phyloP scores from a whole-genome alignment of 2,888 invertebrate genomes.

The Melanostoma scalare region DNA sequence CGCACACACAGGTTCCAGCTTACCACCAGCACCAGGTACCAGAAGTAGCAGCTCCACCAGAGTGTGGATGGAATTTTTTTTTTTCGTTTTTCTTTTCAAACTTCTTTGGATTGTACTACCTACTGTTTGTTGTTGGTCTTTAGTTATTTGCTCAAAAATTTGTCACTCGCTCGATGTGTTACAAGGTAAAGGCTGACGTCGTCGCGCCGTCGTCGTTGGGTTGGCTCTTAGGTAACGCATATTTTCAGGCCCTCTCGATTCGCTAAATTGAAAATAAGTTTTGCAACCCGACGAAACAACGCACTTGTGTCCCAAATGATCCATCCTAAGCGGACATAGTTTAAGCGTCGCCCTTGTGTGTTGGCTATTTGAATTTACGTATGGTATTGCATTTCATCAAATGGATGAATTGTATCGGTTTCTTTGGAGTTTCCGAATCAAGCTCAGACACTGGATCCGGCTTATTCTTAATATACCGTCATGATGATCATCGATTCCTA shows the following conservation, averaged over 20 bases:
- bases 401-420: conserved; percentile 31
- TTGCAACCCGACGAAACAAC: conserved; percentile 49
- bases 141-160: conserved; percentile 47
- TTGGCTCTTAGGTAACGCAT: conserved; percentile 59
- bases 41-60: conserved; percentile 36
- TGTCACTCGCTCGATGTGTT: conserved; percentile 58
- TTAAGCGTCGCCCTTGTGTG: conserved; percentile 7
- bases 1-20: conserved; percentile 47
- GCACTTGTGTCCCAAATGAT: conserved; percentile 38
- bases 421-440: conserved; percentile 31
- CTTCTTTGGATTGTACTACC: conserved; percentile 24
- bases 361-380: conserved; percentile 1
- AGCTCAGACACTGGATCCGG: conserved; percentile 46
- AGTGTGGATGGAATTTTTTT: conserved; percentile 53
- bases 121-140: conserved; percentile 36
- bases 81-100: conserved; percentile 20
- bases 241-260: conserved; percentile 46
- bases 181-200: conserved; percentile 67
- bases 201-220: conserved; percentile 37
- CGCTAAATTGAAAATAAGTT: conserved; percentile 28
- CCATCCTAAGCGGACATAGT: conserved; percentile 59
- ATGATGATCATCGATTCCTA: conserved; percentile 50
- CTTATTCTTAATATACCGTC: conserved; percentile 37
- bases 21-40: conserved; percentile 39
- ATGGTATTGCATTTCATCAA: conserved; percentile 50